A percentile compares a stretch with the other conserved stretches of the same genome.
Evolutionary conservation across 2,888 invertebrate species (phyloP).

Genomic region (Acronicta aceris): DNA sequence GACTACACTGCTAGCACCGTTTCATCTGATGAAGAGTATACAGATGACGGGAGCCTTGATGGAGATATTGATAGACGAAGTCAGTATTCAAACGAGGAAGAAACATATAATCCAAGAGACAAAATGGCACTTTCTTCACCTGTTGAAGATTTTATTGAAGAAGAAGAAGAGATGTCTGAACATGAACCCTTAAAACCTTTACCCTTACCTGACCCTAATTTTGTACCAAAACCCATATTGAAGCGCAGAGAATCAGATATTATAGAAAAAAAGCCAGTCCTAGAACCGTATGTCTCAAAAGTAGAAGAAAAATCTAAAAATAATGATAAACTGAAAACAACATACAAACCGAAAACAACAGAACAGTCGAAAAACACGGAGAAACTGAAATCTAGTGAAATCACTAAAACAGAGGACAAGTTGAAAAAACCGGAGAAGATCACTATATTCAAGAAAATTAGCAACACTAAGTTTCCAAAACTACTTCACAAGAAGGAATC

Average conservation of each 20-base stretch:
- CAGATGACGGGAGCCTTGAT: constrained; percentile 80
- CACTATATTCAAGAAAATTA: constrained; percentile 81
- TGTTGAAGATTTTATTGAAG: constrained; percentile 68
- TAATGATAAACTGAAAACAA: constrained; percentile 54
- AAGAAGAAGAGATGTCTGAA: constrained; percentile 86
- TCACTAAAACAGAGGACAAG: constrained; percentile 59
- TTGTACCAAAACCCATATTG: constrained; percentile 94
- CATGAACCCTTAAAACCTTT: constrained; percentile 89
- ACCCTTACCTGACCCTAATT: constrained; percentile 92
- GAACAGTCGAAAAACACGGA: too few species aligned
- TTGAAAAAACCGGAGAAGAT: constrained; percentile 66
- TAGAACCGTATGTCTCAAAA: constrained; percentile 52
- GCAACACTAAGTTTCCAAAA: constrained; percentile 81
- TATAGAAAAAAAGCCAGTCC: constrained; percentile 57
- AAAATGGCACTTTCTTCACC: constrained; percentile 77
- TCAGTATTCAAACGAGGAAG: constrained; percentile 88
- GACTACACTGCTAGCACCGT: constrained; percentile 91
- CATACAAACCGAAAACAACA: constrained; percentile 62
- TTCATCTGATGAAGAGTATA: constrained; percentile 84
- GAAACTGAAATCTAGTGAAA: constrained; percentile 63
- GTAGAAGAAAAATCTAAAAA: constrained; percentile 54
- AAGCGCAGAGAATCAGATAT: constrained; percentile 87
- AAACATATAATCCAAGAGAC: constrained; percentile 91
- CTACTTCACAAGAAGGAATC: constrained; percentile 77
- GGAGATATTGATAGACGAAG: constrained; percentile 73